Conservation (phyloP, 2,797 vertebrate species). For the Coluber constrictor region DNA sequence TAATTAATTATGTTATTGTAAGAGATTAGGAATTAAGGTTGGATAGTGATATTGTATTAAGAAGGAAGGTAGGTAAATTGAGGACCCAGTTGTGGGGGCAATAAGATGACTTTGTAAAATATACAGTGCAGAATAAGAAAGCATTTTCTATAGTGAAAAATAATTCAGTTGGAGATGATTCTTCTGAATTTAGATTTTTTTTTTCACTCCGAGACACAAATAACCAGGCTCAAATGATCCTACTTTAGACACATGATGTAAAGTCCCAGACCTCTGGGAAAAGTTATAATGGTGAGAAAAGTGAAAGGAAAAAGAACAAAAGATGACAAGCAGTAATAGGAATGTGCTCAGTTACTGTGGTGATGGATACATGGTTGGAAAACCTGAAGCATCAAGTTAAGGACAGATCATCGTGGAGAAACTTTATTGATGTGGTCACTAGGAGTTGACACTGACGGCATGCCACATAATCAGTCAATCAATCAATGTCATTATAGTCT, state of each 20-base stretch:
- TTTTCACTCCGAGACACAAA: not conserved
- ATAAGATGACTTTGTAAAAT: not conserved
- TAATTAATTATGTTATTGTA: too few relatives aligned
- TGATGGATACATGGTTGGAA: not conserved
- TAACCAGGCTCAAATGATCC: conserved; percentile 11
- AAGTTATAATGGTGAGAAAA: not conserved
- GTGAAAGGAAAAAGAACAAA: not conserved
- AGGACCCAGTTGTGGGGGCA: too few relatives aligned
- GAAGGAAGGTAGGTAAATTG: too few relatives aligned
- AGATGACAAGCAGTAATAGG: not conserved
- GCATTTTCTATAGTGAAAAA: not conserved
- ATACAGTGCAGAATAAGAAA: conserved; percentile 10
- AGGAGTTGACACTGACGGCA: not conserved
- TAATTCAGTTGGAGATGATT: conserved; percentile 34
- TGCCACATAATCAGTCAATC: not conserved
- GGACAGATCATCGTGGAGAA: not conserved
- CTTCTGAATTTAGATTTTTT: conserved; percentile 14
- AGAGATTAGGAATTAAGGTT: too few relatives aligned
- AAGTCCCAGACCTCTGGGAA: not conserved
- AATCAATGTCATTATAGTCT: not conserved
- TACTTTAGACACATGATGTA: not conserved
- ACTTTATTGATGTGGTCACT: not conserved
- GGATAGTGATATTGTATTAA: too few relatives aligned
- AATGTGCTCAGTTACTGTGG: not conserved
- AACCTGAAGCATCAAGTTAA: not conserved